These are phyloP conservation scores for Mastacembelus armatus DNA, from an alignment of 2,797 vertebrate species.

Conservation along the genomic window DNA sequence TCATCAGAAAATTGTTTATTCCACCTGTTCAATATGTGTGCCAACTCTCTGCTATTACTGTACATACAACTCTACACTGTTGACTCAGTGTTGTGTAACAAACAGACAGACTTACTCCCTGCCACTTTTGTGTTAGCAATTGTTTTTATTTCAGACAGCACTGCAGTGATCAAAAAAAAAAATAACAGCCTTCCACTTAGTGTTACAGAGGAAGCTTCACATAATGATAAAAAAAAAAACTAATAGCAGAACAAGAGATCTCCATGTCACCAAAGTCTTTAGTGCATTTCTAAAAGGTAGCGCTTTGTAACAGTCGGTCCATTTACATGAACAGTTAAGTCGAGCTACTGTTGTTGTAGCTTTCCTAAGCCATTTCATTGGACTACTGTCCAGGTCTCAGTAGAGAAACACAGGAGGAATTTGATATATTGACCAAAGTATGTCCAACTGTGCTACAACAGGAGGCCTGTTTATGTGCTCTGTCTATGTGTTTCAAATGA, in stretches of 20 bases:
- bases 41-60: slow-evolving; percentile 58
- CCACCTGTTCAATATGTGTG: slow-evolving; percentile 52
- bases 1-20: slow-evolving; percentile 38
- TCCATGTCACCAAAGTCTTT: slow-evolving; percentile 31
- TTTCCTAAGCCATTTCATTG: too few relatives aligned
- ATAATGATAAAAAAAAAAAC: slow-evolving; percentile 6
- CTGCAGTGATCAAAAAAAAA: slow-evolving; percentile 44
- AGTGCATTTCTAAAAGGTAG: background rate
- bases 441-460: too few relatives aligned
- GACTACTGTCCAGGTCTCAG: too few relatives aligned
- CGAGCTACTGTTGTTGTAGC: too few relatives aligned
- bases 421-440: too few relatives aligned
- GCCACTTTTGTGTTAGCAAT: slow-evolving; percentile 24
- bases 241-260: background rate
- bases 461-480: too few relatives aligned
- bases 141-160: slow-evolving; percentile 36
- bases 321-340: too few relatives aligned
- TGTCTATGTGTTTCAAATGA: too few relatives aligned
- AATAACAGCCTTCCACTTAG: slow-evolving; percentile 15
- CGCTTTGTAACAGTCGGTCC: slow-evolving; percentile 19
- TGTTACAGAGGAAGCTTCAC: background rate
- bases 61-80: slow-evolving; percentile 52
- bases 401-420: too few relatives aligned
- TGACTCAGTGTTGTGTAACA: slow-evolving; percentile 72
- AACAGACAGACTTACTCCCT: slow-evolving; percentile 44